phyloP scores from a whole-genome alignment of 2,797 vertebrate genomes.

The Lutra lutra region DNA sequence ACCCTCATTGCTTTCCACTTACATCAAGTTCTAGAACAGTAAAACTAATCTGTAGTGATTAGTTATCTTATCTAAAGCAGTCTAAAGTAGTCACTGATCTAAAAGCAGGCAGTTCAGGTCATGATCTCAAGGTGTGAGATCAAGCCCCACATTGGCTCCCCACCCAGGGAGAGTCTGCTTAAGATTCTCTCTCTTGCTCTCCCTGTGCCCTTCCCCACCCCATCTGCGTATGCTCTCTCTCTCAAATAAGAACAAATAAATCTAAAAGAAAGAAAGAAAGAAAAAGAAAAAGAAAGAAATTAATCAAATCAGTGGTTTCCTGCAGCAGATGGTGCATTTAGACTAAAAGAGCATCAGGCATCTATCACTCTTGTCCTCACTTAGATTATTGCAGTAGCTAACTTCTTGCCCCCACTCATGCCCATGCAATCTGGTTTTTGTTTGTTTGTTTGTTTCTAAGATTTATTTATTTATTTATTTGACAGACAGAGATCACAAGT shows the following conservation, averaged over 20 bases:
- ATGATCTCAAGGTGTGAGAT: background rate
- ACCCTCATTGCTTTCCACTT: background rate
- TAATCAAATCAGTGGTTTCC: background rate
- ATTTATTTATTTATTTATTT: no score
- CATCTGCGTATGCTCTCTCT: rapidly evolving
- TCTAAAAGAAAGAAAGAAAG: background rate
- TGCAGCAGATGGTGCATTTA: background rate
- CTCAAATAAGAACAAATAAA: background rate
- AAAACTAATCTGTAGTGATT: background rate
- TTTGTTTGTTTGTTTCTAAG: no score
- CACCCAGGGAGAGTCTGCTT: background rate
- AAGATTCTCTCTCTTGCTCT: background rate
- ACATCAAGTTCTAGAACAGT: background rate
- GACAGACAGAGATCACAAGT: no score
- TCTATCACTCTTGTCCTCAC: background rate
- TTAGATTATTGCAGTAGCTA: background rate
- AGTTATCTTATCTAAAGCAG: no score
- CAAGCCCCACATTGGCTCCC: background rate
- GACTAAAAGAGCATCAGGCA: background rate
- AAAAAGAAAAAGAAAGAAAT: background rate
- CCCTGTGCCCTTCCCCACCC: background rate
- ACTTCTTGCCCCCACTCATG: background rate
- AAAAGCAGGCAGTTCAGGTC: background rate
- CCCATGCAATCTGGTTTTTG: no score
- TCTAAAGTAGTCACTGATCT: no score